Base-by-base conservation (phyloP, 2,797 vertebrate species). In the Chaenodraco wilsoni region DNA sequence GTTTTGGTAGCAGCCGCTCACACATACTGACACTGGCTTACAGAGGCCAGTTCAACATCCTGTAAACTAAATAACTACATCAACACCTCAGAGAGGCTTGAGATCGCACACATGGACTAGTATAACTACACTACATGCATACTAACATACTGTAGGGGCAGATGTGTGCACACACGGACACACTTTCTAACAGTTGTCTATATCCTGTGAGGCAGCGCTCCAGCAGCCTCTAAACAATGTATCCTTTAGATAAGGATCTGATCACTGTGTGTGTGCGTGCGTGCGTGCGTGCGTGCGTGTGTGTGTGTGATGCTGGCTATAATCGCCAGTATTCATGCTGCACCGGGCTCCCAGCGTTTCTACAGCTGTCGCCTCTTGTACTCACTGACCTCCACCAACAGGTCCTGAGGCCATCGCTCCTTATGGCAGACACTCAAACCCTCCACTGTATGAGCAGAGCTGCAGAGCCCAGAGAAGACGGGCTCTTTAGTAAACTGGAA, bases 211-310 rank as follows among this genome's bases (percentile, higher is more conserved):
- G 88, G 82, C 68, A n/a, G 80, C 48, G 69, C 80, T 83, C 46
- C 51, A 74, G 73, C 46, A 10, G 87, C 86, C 87, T 89, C 86
- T 73, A 82, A 93, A 95, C 94, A 94, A 92, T 92, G 87, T 91
- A 81, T 92, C 84, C 88, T 88, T 90, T 89, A 92, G 92, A 93
- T 92, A 91, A 91, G 62, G 82, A 91, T 91, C 91, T 90, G 90
- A 91, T 92, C 55, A 72, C 50, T 65, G 50, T 69, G 70, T 57
- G 62, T 69, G 56, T 74, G 79, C 67, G 45, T 78, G 66, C 50
- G 44, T 70, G 55, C 66, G 72, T 67, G 54, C 41, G 69, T 73
- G 72, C 50, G 55, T n/a, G n/a, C n/a, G n/a, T n/a, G 65, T 37
- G 77, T 62, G 77, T 9, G 64, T 77, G 75, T 21, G 61, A 83